Conservation (phyloP, 2,888 invertebrate genomes). For the Oscheius myriophilus region DNA sequence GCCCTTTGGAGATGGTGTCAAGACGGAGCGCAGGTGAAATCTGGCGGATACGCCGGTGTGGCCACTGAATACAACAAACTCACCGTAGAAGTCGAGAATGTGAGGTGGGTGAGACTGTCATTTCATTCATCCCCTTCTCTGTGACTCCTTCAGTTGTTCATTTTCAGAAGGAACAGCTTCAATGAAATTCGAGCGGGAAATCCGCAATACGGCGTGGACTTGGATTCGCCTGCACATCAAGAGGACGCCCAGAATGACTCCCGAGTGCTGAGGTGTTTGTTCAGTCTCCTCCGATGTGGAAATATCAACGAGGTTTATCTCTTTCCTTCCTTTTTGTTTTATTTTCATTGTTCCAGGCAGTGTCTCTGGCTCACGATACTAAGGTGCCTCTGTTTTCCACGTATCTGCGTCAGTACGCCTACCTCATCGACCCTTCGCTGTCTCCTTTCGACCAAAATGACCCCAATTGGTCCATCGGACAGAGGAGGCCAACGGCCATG, state of each 20-base stretch:
- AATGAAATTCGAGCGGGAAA: not conserved
- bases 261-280: constrained; percentile 9
- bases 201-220: constrained; percentile 9
- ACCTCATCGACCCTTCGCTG: constrained; percentile 23
- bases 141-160: too few relatives aligned
- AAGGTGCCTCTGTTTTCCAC: constrained; percentile 17
- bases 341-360: not conserved
- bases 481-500: constrained; percentile 3
- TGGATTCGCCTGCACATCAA: constrained; percentile 9
- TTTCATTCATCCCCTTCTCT: too few relatives aligned
- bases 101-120: constrained; percentile 12
- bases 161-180: constrained; percentile 5
- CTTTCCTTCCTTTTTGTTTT: not conserved
- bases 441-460: constrained; percentile 14
- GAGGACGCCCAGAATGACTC: constrained; percentile 11
- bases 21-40: constrained; percentile 7
- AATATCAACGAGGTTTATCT: constrained; percentile 27
- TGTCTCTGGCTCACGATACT: constrained; percentile 6
- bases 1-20: constrained; percentile 31
- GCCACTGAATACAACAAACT: constrained; percentile 13
- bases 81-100: constrained; percentile 16
- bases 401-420: constrained; percentile 11
- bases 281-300: constrained; percentile 26
- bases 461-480: constrained; percentile 11
- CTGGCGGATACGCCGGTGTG: constrained; percentile 19